These are phyloP conservation scores for Lethocerus indicus DNA, from an alignment of 1,140 invertebrate species.

Conservation along the genomic window DNA sequence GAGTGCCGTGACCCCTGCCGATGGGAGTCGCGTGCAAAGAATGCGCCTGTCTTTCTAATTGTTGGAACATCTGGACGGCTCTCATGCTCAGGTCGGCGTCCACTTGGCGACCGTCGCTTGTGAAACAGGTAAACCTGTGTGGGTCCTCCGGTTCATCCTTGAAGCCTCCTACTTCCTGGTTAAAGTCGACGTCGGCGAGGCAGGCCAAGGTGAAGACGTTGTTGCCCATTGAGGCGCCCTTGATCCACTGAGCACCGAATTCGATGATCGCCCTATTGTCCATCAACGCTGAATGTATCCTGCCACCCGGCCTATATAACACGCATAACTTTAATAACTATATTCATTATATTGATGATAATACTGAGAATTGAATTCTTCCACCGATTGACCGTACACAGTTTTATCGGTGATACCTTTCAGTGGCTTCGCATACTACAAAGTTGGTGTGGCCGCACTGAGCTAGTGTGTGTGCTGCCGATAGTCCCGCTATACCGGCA, in stretches of 20 bases:
- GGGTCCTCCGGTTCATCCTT: conserved; percentile 25
- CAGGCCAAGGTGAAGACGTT: conserved; percentile 44
- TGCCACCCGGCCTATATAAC: conserved; percentile 49
- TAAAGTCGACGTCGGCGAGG: conserved; percentile 40
- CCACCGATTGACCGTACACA: no score
- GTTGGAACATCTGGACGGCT: conserved; percentile 39
- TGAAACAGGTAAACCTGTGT: conserved; percentile 38
- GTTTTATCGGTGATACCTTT: conserved; percentile 37
- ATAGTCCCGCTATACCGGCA: conserved; percentile 57
- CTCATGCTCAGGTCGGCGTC: conserved; percentile 37
- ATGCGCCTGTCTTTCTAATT: conserved; percentile 41
- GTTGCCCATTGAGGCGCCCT: conserved; percentile 41
- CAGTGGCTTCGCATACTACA: conserved; percentile 50
- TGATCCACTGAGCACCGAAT: conserved; percentile 49
- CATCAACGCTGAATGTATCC: conserved; percentile 55
- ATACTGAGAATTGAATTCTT: no score
- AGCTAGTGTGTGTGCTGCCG: conserved; percentile 47
- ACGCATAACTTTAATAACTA: no score
- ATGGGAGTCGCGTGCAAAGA: background rate
- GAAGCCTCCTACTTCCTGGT: no score
- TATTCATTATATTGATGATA: no score
- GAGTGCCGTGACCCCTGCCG: background rate
- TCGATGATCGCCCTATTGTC: conserved; percentile 52
- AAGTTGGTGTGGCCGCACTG: conserved; percentile 51
- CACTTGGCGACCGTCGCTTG: conserved; percentile 42